Evolutionary conservation across 2,113 vertebrate species (phyloP), one percentile per base, ranked within the genome.

Genomic region (Osmerus eperlanus): DNA sequence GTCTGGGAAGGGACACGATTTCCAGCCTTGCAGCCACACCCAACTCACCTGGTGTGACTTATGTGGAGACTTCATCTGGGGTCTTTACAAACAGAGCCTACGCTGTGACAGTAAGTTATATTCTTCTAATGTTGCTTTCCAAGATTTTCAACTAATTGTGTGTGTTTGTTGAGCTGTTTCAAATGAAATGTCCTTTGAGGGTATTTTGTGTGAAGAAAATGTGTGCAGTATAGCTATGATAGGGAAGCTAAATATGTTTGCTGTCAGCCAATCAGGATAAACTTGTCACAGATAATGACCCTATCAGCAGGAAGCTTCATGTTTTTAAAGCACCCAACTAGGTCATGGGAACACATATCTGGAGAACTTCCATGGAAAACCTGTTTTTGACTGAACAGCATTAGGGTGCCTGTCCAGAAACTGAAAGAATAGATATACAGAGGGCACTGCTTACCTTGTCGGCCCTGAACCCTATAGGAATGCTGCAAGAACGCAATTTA

Each of bases 41-140:
- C 92, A 94, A 60, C 92, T 94, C 29, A 94, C 93, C 87, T 99
- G 96, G 96, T 99, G 97, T 80, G 97, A 99, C 84, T 91, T 98
- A 75, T 98, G 97, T 82, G 97, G 97, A 25, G 95, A 97, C 65
- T 98, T 98, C 89, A 94, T 98, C 86, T 99, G 97, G 97, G 97
- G 96, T 28, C 89, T 97, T 54, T 95, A 94, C 88, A 94, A 93
- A 78, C 96, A 94, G 88, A 94, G 93, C 70, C 88, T 98, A 65
- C 94, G 94, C 80, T 98, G 97, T 76, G 56, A 84, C 71, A 86
- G 97, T 99, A 89, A 98, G 97, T 98, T 83, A 21, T 52, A 13
- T 18, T 9, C 5, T 16, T 7, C 3, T 65, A 4, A 7, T 36
- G 9, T 47, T 12, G 7, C 41, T 47, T 9, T 12, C 7, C 41